phyloP scores from a whole-genome alignment of 2,888 invertebrate genomes.

The Papilio gigon region DNA sequence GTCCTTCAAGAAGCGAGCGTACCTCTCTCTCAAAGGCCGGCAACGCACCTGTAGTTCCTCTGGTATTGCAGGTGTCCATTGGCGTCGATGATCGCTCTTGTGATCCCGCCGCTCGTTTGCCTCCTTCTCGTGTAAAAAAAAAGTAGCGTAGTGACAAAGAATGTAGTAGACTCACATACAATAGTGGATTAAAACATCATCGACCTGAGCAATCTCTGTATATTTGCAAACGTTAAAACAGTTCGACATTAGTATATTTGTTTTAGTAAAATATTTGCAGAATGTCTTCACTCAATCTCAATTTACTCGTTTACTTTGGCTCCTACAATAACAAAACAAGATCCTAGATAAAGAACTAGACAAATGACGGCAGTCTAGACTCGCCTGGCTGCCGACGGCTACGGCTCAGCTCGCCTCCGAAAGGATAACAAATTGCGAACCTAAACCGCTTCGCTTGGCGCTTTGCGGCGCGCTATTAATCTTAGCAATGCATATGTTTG shows the following conservation, averaged over 20 bases:
- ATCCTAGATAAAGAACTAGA: conserved; percentile 19
- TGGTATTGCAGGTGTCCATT: too few relatives aligned
- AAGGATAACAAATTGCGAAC: conserved; percentile 21
- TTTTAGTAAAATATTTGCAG: not conserved
- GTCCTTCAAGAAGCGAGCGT: too few relatives aligned
- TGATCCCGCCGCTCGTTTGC: too few relatives aligned
- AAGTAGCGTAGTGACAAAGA: too few relatives aligned
- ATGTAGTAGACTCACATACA: too few relatives aligned
- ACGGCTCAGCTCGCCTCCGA: conserved; percentile 1
- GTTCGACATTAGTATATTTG: not conserved
- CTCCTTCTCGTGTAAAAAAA: too few relatives aligned
- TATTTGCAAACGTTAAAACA: not conserved
- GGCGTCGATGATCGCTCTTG: too few relatives aligned
- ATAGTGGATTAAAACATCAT: not conserved
- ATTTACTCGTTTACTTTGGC: conserved; percentile 9
- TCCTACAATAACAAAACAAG: conserved; percentile 7
- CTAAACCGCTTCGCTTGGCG: not conserved
- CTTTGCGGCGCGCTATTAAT: not conserved
- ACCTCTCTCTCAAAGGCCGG: too few relatives aligned
- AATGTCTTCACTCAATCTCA: conserved; percentile 11
- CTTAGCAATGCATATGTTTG: conserved; percentile 6
- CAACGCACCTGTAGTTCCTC: too few relatives aligned
- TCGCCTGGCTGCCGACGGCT: conserved; percentile 3
- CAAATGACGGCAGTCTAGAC: conserved; percentile 22
- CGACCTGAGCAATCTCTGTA: not conserved